A percentile compares a stretch with the other conserved stretches of the same genome.
phyloP scores from a whole-genome alignment of 2,888 invertebrate genomes.

The Cyrtodaria siliqua region DNA sequence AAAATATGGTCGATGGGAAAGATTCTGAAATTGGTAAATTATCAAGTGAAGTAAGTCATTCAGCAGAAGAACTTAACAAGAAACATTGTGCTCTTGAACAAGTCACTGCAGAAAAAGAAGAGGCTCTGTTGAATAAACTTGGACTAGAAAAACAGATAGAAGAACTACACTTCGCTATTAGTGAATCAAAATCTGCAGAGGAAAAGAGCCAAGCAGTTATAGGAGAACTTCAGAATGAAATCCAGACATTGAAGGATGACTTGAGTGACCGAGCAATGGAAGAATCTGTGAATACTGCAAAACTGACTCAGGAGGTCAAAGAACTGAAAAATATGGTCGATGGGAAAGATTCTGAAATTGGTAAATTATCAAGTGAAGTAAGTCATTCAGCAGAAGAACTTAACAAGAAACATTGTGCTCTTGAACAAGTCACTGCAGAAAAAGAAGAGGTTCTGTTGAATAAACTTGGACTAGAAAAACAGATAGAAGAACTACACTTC shows the following conservation, averaged over 20 bases:
- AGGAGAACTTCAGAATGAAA: background rate
- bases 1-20: conserved; percentile 22
- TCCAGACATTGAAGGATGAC: background rate
- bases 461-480: background rate
- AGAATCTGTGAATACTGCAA: background rate
- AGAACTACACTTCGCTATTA: background rate
- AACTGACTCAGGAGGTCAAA: background rate
- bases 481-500: background rate
- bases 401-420: background rate
- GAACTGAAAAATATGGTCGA: background rate
- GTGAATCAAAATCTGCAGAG: background rate
- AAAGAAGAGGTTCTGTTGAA: background rate
- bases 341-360: background rate
- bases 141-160: conserved; percentile 3
- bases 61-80: too few species aligned
- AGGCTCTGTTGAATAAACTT: background rate
- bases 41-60: background rate
- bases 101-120: conserved; percentile 20
- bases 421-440: too few species aligned
- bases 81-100: too few species aligned
- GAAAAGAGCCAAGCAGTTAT: background rate
- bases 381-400: background rate
- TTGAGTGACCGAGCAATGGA: background rate
- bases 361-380: background rate
- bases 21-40: background rate